These are phyloP conservation scores for Timema podura DNA, from an alignment of 2,888 invertebrate genomes.

Conservation along the genomic window DNA sequence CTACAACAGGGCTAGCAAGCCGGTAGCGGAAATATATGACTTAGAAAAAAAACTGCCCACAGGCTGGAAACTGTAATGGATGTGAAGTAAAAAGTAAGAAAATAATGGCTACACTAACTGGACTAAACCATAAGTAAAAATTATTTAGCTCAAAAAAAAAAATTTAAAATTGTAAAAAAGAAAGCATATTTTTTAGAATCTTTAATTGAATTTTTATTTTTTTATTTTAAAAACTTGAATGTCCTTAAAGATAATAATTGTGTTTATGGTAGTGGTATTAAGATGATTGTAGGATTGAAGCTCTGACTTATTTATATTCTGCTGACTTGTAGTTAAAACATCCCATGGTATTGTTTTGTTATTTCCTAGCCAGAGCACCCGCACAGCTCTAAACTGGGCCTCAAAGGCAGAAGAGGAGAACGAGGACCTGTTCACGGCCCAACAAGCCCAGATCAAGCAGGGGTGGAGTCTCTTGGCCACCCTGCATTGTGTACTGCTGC, in stretches of 20 bases:
- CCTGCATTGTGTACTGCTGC: conserved; percentile 90
- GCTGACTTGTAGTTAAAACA: background rate
- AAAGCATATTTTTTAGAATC: too few relatives aligned
- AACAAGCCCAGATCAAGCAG: conserved; percentile 91
- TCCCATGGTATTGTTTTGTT: background rate
- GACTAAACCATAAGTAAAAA: too few relatives aligned
- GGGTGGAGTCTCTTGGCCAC: conserved; percentile 97
- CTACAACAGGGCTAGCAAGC: too few relatives aligned
- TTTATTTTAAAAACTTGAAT: too few relatives aligned
- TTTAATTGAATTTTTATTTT: too few relatives aligned
- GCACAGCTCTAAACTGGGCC: conserved; percentile 51
- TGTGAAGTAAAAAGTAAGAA: too few relatives aligned
- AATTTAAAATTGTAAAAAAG: too few relatives aligned
- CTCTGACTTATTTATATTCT: background rate
- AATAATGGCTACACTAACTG: too few relatives aligned
- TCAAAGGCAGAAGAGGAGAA: conserved; percentile 71
- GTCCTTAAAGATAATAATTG: background rate
- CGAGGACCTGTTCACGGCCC: conserved; percentile 78
- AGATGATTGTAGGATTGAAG: background rate
- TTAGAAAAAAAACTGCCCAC: too few relatives aligned
- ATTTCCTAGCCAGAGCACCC: conserved; percentile 38
- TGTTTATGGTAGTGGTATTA: background rate
- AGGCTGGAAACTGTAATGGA: too few relatives aligned
- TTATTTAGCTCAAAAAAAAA: too few relatives aligned
- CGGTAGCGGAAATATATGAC: too few relatives aligned